phyloP scores from a whole-genome alignment of 2,797 vertebrate species.

The Schizopygopsis pylzovi region DNA sequence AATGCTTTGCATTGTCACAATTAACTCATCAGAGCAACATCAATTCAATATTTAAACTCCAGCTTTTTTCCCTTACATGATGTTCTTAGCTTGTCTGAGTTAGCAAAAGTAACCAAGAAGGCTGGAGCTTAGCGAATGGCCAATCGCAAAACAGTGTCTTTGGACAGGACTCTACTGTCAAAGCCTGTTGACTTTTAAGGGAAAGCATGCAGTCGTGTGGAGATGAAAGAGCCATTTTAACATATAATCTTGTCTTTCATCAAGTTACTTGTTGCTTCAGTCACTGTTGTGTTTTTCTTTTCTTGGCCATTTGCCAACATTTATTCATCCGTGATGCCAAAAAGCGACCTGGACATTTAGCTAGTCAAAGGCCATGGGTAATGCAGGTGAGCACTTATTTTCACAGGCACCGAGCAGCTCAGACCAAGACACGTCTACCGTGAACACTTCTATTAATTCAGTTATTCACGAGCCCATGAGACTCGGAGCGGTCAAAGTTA shows the following conservation, averaged over 20 bases:
- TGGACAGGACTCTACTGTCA: not conserved
- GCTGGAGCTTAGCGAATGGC: not conserved
- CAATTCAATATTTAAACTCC: not conserved
- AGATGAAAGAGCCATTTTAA: constrained; percentile 14
- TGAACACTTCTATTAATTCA: constrained; percentile 46
- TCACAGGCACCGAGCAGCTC: constrained; percentile 26
- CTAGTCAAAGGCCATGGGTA: constrained; percentile 54
- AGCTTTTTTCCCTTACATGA: not conserved
- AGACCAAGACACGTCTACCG: constrained; percentile 5
- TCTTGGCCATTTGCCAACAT: constrained; percentile 43
- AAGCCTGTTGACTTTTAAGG: not conserved
- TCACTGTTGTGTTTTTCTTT: constrained; percentile 43
- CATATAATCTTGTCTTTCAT: constrained; percentile 5
- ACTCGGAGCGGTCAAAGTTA: constrained; percentile 20
- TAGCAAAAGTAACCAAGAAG: not conserved
- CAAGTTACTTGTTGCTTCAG: constrained; percentile 43
- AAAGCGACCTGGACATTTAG: constrained; percentile 53
- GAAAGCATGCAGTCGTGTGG: not conserved
- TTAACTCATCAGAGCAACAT: constrained; percentile 7
- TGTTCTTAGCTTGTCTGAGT: not conserved
- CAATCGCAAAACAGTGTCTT: not conserved
- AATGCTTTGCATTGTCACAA: not conserved
- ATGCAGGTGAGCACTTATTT: constrained; percentile 50
- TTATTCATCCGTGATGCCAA: constrained; percentile 49
- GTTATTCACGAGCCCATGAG: constrained; percentile 42